Percentiles rank a stretch among this genome's conserved stretches.
Evolutionary conservation across 2,888 invertebrate species (phyloP).

Genomic region (Malthinus flaveolus): DNA sequence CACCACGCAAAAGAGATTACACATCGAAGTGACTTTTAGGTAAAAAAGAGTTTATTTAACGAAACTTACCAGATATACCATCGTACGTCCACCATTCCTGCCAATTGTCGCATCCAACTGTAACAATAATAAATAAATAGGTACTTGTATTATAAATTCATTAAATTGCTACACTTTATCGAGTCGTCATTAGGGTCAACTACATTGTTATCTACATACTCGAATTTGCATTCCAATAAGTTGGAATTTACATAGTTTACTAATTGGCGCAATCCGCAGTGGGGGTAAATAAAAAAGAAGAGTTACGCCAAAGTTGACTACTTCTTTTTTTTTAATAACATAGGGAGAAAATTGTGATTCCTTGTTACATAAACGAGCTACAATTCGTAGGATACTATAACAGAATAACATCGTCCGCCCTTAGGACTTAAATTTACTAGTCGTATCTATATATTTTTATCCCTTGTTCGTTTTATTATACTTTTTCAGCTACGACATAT

Average conservation of each 20-base stretch:
- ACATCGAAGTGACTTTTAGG: no score
- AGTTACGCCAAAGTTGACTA: no score
- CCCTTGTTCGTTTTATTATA: constrained; percentile 31
- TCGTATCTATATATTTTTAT: constrained; percentile 27
- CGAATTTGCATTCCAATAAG: no score
- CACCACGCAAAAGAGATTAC: no score
- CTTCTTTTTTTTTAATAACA: constrained; percentile 11
- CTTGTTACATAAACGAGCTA: constrained; percentile 19
- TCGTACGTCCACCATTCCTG: constrained; percentile 90
- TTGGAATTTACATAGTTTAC: no score
- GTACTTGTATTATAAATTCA: constrained; percentile 3
- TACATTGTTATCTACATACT: not conserved
- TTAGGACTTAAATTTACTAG: constrained; percentile 17
- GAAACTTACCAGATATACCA: constrained; percentile 74
- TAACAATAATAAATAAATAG: constrained; percentile 50
- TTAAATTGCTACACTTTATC: not conserved
- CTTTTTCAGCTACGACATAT: constrained; percentile 34
- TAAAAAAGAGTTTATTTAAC: constrained; percentile 8
- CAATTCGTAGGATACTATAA: constrained; percentile 27
- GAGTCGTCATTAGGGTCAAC: constrained; percentile 4
- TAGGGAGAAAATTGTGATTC: constrained; percentile 18
- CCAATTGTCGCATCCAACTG: constrained; percentile 79
- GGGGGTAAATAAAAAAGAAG: no score
- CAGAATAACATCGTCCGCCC: constrained; percentile 29
- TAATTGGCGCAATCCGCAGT: no score